Evolutionary conservation across 2,113 vertebrate genomes (phyloP), one percentile per base, ranked within the genome.

Genomic region (Gymnarchus niloticus): DNA sequence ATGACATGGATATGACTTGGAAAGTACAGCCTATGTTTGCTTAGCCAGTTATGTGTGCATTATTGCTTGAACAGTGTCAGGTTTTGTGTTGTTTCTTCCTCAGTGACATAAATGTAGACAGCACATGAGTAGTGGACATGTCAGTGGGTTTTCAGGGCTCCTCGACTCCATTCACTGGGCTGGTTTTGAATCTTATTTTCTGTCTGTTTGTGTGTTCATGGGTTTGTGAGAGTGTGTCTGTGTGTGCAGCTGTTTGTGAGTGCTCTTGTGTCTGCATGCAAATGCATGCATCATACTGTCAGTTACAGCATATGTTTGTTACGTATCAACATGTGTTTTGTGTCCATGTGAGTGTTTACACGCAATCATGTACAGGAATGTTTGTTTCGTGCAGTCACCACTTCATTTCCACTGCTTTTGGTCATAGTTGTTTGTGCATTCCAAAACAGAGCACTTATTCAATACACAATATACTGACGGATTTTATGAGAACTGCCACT

Each of bases 111-210:
- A 69, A 69, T 37, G 25, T 12, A 14, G 28, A 69, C n/a, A 28
- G 28, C 28, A 69, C 28, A 69, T 37, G 61, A 12, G 28, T 28
- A 12, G 28, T 69, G 37, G 37, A 37, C 17, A 37, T 19, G n/a
- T n/a, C n/a, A n/a, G n/a, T n/a, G n/a, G n/a, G n/a, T n/a, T n/a
- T n/a, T n/a, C n/a, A n/a, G n/a, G n/a, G n/a, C n/a, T n/a, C n/a
- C n/a, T n/a, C n/a, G n/a, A n/a, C n/a, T n/a, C n/a, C n/a, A n/a
- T n/a, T n/a, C n/a, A n/a, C n/a, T n/a, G n/a, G n/a, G n/a, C n/a
- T n/a, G n/a, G n/a, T n/a, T 12, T 33, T 65, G 33, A 65, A 12
- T 84, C 85, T 81, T 84, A 0, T 85, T 78, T 33, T 33, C 41
- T 6, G 84, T 77, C 4, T 54, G 25, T 57, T 25, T 14, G 14